Evolutionary conservation across 2,888 invertebrate genomes (phyloP), one percentile per base, ranked within the genome.

Genomic region (Patella caerulea): DNA sequence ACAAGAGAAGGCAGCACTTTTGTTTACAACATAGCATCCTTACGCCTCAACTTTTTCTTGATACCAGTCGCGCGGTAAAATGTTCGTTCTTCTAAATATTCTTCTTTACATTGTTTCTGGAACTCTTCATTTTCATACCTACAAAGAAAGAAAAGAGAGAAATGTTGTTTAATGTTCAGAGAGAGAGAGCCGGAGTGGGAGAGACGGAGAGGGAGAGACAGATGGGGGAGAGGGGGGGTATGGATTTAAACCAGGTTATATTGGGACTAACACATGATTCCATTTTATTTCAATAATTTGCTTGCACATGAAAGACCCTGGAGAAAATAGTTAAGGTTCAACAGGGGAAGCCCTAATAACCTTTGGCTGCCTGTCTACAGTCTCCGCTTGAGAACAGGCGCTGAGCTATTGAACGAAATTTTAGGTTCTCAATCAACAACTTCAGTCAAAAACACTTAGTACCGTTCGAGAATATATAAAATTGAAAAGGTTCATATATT

Each of bases 11-110:
- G 45, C 45, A 45, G 45, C 45, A 45, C 45, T 9, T 45, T 9
- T 45, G 45, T 45, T 45, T 45, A 45, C 71, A 78, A 78, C 24
- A 74, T 70, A 24, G 69, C 56, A 52, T 83, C 80, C 29, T 77
- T 77, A 52, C 75, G 79, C 72, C 74, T 82, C 56, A 77, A 72
- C 15, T 81, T 84, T 74, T 85, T 78, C 54, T 82, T 84, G 2
- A 96, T 93, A 3, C 98, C 98, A 72, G 96, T 96, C 88, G 93
- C 93, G 89, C 98, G 94, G 87, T 94, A 98, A 91, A 96, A 95
- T 83, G 95, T 94, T 87, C 98, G 93, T 89, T 97, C 95, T 34
- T 94, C 91, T 79, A 98, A 93, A 92, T 98, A 98, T 88, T 96
- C 94, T 85, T 96, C 93, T 82, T 93, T 95, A 86, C 97, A 97